Base-by-base conservation (phyloP, 2,888 invertebrate species). In the Xestia c-nigrum region DNA sequence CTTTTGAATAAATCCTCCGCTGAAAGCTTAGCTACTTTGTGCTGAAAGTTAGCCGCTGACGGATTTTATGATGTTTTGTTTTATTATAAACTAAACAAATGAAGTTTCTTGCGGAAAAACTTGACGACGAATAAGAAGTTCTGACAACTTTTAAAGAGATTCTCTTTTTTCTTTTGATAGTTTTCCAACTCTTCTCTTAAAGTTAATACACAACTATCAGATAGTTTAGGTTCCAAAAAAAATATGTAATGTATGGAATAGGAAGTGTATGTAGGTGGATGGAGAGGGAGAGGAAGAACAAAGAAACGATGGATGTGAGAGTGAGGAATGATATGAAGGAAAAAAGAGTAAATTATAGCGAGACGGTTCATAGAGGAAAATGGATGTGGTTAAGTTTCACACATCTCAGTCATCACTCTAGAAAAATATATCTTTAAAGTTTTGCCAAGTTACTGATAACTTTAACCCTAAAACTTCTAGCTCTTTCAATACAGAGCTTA, bases 1-100 rank as follows among this genome's bases (percentile, higher is more conserved):
- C 77, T 86, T 81, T 75, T 70, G 64, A 87, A 84, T 84, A 85
- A 84, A 81, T 84, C 72, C 78, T 79, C 55, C 75, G 74, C 77
- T 72, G 12, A 24, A 40, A 68, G 64, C 63, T 70, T 71, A 43
- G 70, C 84, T 67, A 67, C 64, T 74, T 85, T 68, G 55, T 65
- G 73, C 63, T 75, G 14, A 65, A 73, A 77, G 76, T 76, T 81
- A 75, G 50, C 69, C 52, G 47, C 57, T 40, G n/a, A 61, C 68
- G 57, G 71, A 52, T 69, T 74, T 67, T 75, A 63, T 74, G 73
- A 64, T 68, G n/a, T 47, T 65, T 7, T 61, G 50, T 50, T 72
- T 52, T 71, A 85, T 73, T 47, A 68, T 73, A 55, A 83, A 70
- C 31, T 50, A 38, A 81, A 46, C 67, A 65, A 70, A 43, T 50